Base-by-base conservation (phyloP, 2,888 invertebrate species). In the Halictus quadricinctus region DNA sequence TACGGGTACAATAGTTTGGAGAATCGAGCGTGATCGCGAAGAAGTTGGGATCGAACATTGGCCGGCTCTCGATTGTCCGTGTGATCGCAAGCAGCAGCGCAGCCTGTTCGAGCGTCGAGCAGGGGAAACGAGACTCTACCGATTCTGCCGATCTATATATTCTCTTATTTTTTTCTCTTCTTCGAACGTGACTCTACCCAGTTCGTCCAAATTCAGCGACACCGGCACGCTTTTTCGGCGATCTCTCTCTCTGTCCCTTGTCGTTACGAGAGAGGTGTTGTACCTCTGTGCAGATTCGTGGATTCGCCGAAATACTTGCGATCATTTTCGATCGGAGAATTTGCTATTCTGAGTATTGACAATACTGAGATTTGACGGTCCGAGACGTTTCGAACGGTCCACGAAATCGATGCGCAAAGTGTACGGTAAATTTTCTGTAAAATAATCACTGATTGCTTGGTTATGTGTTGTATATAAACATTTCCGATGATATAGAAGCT, bases 381-480 rank as follows among this genome's bases (percentile, higher is more conserved):
- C 5, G 41, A 48, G 25, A 41, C n/a, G 21, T 29, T 80, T 78
- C 84, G 72, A 66, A 77, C 21, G 46, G 54, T 12, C 80, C 48
- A 48, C 79, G 81, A 41, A 60, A 78, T 79, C 76, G 78, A 77
- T 76, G 79, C 41, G 21, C 66, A 64, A 50, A 72, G 74, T 54
- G 69, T n/a, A 72, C 46, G 66, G 8, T 54, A 81, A 87, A 84
- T 81, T 78, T 77, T 41, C 69, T 79, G 87, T 84, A 81, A 78
- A 78, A 60, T 86, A 78, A 75, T 64, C 85, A 81, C 80, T 64
- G 83, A 84, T 83, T 25, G 88, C 81, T 87, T 89, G 80, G 83
- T 36, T 86, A 84, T 90, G 88, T 88, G 91, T 90, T 92, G 92
- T 93, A 92, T 81, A 91, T 91, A 91, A 87, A 86, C 72, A 84